phyloP scores from a whole-genome alignment of 1,140 invertebrate genomes.

The Heliconius eleuchia region DNA sequence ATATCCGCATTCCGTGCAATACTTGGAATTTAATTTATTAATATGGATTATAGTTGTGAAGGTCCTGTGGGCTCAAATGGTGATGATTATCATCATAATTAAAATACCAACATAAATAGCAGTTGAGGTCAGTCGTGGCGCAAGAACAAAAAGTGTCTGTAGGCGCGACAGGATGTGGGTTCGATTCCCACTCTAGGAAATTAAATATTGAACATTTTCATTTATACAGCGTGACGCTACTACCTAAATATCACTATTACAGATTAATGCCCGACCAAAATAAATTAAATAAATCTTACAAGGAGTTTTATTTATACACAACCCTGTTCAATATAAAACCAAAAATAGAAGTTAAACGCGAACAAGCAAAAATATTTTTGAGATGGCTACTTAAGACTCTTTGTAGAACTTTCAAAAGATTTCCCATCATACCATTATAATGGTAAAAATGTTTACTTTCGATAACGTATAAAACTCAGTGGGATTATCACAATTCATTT shows the following conservation, averaged over 20 bases:
- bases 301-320: background rate
- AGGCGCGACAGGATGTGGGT: too few species aligned
- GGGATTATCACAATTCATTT: too few species aligned
- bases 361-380: slow-evolving; percentile 7
- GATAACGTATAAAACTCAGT: too few species aligned
- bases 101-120: too few species aligned
- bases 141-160: too few species aligned
- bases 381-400: background rate
- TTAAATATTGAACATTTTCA: too few species aligned
- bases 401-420: background rate
- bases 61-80: background rate
- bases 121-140: too few species aligned
- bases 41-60: background rate
- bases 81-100: background rate
- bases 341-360: background rate
- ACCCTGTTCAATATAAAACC: background rate
- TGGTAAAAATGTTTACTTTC: slow-evolving; percentile 5
- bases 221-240: too few species aligned
- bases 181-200: too few species aligned
- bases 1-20: background rate
- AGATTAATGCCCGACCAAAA: too few species aligned
- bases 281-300: too few species aligned
- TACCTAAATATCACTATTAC: too few species aligned
- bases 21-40: background rate
- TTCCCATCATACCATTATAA: background rate